Conservation (phyloP, 2,797 vertebrate species). For the Falco rusticolus region DNA sequence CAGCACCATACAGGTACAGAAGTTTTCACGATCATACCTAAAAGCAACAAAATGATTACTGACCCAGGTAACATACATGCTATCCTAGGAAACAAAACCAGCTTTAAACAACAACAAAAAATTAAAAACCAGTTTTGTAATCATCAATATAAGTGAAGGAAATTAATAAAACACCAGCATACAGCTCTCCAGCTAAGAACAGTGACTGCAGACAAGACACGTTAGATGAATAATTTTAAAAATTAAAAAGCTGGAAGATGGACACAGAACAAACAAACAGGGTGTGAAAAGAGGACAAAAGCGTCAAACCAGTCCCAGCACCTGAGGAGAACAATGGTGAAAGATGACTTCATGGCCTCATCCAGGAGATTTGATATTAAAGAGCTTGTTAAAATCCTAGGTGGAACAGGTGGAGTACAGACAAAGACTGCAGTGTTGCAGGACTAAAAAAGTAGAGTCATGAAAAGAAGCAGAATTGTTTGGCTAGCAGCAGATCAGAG, state of each 20-base stretch:
- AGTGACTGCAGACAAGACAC: not conserved
- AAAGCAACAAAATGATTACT: not conserved
- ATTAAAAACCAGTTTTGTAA: fast-evolving
- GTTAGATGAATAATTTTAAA: not conserved
- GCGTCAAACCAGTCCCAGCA: not conserved
- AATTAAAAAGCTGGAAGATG: not conserved
- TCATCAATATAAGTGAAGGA: not conserved
- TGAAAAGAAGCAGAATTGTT: not conserved
- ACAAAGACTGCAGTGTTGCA: not conserved
- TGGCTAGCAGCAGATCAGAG: not conserved
- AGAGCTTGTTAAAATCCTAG: not conserved
- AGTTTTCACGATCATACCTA: not conserved
- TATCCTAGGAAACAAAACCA: not conserved
- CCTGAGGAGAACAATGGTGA: not conserved
- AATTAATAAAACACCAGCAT: not conserved
- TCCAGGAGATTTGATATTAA: not conserved
- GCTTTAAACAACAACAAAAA: not conserved
- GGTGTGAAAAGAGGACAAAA: not conserved
- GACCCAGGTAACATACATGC: not conserved
- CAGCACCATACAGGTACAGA: not conserved
- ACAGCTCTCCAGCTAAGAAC: not conserved
- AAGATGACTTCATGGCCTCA: not conserved
- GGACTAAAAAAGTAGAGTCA: not conserved
- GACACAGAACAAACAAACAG: not conserved
- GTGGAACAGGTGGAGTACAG: not conserved